Evolutionary conservation across 2,888 invertebrate species (phyloP), one percentile per base, ranked within the genome.

Genomic region (Callinectes sapidus): DNA sequence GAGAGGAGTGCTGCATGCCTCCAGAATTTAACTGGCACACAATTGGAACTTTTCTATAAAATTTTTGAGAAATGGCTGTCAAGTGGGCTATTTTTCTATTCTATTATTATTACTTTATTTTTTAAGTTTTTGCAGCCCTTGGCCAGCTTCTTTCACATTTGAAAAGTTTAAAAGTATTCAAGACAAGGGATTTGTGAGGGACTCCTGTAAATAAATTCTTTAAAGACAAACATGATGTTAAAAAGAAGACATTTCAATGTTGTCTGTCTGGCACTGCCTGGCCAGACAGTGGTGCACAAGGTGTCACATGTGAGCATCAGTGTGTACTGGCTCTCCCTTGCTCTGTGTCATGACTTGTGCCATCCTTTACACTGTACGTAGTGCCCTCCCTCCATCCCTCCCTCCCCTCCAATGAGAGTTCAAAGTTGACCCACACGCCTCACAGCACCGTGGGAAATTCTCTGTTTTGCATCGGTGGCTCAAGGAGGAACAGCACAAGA

Each of bases 401-500:
- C 28, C 92, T 35, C 81, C 54, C 89, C 42, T 89, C 89, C 71
- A 77, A 77, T 81, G 81, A 32, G 32, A 81, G 81, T 81, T 81
- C 81, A 81, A 81, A 18, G 81, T 81, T 81, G 81, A 81, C 81
- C 81, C 35, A 81, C 81, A 81, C 81, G 18, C 35, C 81, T 81
- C 81, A 81, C 90, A 94, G 93, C 91, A 93, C 35, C 93, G 86
- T 48, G 92, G 94, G 42, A 94, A 94, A 85, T 94, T 94, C 91
- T 93, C 93, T 35, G 92, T 93, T 35, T 81, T 94, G 18, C 93
- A 94, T 77, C 92, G 93, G 5, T 94, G 94, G 94, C 81, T 94
- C n/a, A 93, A 93, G 89, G 94, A 94, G 66, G 94, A 93, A 77
- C 89, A 91, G 28, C 92, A 93, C 87, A 94, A 94, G 55, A 85